Evolutionary conservation across 2,797 vertebrate genomes (phyloP).

Genomic region (Melanotaenia nigrans): DNA sequence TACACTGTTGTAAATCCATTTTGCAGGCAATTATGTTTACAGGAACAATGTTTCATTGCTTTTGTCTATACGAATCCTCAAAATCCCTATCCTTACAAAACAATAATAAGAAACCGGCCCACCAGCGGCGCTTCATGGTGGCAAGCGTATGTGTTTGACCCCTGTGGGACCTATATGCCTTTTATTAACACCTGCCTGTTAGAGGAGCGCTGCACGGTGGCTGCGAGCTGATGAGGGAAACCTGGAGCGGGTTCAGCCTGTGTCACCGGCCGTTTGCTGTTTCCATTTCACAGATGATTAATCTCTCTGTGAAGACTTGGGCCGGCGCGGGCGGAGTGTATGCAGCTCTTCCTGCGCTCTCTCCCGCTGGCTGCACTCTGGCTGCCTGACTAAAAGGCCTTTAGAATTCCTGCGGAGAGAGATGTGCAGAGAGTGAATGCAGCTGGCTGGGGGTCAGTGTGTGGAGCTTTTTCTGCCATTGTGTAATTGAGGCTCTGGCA

Average conservation of each 20-base stretch:
- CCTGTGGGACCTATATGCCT: slow-evolving; percentile 91
- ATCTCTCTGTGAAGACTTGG: slow-evolving; percentile 96
- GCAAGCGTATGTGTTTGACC: slow-evolving; percentile 87
- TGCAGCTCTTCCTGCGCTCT: slow-evolving; percentile 92
- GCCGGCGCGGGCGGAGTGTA: slow-evolving; percentile 86
- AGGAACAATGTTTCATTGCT: slow-evolving; percentile 68
- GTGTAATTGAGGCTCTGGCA: slow-evolving; percentile 99
- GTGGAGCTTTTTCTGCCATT: slow-evolving; percentile 98
- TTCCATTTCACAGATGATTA: slow-evolving; percentile 99
- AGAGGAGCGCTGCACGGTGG: slow-evolving; percentile 88
- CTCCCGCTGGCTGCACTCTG: slow-evolving; percentile 94
- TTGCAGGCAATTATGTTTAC: slow-evolving; percentile 63
- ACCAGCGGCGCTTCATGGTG: slow-evolving; percentile 75
- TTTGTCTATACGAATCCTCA: slow-evolving; percentile 71
- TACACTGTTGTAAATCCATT: slow-evolving; percentile 66
- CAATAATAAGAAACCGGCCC: slow-evolving; percentile 78
- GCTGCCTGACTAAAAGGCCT: slow-evolving; percentile 99
- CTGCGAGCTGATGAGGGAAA: slow-evolving; percentile 97
- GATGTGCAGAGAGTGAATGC: slow-evolving; percentile 99
- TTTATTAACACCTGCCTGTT: slow-evolving; percentile 99
- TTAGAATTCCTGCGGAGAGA: slow-evolving; percentile 99
- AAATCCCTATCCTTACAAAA: slow-evolving; percentile 75
- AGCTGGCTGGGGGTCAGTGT: slow-evolving; percentile 99
- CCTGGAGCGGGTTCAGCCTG: slow-evolving; percentile 98
- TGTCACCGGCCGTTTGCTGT: slow-evolving; percentile 99